Conservation (phyloP, 2,888 invertebrate genomes). For the Aleiodes leptofemur region DNA sequence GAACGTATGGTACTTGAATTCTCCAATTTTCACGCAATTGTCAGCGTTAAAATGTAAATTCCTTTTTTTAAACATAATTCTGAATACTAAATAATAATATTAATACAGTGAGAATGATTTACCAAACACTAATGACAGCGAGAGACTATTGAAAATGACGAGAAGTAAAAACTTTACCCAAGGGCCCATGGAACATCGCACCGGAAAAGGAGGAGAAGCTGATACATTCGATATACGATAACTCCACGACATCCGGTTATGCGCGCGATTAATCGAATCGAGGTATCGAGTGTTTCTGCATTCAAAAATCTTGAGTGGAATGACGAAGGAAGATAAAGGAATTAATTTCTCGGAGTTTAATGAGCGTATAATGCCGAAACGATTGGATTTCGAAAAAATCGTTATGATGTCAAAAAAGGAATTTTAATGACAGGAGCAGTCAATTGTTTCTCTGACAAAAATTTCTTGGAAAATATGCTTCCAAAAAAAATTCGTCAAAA, state of each 20-base stretch:
- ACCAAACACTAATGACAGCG: constrained; percentile 30
- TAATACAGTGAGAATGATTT: constrained; percentile 9
- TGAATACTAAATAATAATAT: constrained; percentile 19
- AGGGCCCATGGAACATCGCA: constrained; percentile 65
- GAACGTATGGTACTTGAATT: constrained; percentile 16
- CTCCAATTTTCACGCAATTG: neutral
- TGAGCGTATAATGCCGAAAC: too few relatives aligned
- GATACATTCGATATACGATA: constrained; percentile 60
- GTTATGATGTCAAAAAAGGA: too few relatives aligned
- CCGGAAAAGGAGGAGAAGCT: constrained; percentile 69
- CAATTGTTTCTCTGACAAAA: too few relatives aligned
- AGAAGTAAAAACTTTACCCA: constrained; percentile 72
- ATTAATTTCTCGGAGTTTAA: constrained; percentile 4
- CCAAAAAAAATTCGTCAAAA: too few relatives aligned
- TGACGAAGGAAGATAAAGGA: constrained; percentile 9
- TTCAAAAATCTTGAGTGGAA: too few relatives aligned
- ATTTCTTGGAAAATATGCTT: too few relatives aligned
- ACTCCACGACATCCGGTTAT: constrained; percentile 54
- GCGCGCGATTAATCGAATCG: constrained; percentile 37
- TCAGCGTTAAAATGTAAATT: constrained; percentile 4
- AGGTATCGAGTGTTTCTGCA: neutral
- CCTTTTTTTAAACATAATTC: constrained; percentile 11
- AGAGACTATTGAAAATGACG: constrained; percentile 44
- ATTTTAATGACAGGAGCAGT: too few relatives aligned
- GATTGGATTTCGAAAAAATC: too few relatives aligned